Conservation (phyloP, 2,113 vertebrate genomes). For the Salvator merianae region DNA sequence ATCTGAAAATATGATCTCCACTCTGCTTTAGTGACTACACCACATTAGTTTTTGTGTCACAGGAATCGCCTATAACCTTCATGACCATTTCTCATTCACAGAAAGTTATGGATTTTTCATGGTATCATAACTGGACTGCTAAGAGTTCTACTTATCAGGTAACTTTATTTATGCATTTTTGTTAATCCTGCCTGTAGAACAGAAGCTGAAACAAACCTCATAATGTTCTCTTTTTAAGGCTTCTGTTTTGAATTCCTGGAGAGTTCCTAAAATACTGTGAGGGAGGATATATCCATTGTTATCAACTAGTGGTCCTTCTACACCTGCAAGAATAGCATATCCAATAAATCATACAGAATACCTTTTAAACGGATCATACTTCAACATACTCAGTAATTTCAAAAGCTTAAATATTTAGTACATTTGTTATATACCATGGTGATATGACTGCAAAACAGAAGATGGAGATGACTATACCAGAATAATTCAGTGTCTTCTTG, state of each 20-base stretch:
- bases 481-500: conserved; percentile 61
- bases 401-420: neutral
- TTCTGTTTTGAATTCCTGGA: conserved; percentile 84
- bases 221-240: conserved; percentile 78
- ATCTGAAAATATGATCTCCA: too few relatives aligned
- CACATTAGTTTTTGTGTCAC: too few relatives aligned
- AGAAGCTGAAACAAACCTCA: conserved; percentile 72
- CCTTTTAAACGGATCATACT: neutral
- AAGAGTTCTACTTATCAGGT: neutral
- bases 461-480: conserved; percentile 68
- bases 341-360: neutral
- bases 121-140: neutral
- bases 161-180: neutral
- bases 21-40: too few relatives aligned
- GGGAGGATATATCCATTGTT: conserved; percentile 78
- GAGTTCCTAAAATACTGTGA: conserved; percentile 88
- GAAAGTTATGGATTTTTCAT: neutral
- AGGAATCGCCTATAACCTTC: neutral
- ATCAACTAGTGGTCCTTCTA: conserved; percentile 63
- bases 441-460: neutral
- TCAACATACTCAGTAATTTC: neutral
- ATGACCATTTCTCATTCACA: neutral
- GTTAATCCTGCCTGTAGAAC: neutral
- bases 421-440: conserved; percentile 14
- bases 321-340: conserved; percentile 57